phyloP scores from a whole-genome alignment of 2,797 vertebrate species.

The Melanotaenia trifasciata region DNA sequence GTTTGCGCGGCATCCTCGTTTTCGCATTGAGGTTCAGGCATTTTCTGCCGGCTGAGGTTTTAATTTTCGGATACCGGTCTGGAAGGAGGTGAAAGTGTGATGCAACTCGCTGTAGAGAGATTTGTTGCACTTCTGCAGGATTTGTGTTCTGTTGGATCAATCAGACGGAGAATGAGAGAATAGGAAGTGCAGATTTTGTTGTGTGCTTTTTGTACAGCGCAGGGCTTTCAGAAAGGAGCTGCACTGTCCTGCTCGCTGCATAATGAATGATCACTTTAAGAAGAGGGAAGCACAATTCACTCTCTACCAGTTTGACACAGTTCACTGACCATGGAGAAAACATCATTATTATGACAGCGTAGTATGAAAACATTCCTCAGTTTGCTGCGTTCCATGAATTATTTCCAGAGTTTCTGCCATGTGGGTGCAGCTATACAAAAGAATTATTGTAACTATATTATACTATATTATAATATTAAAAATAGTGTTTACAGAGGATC shows the following conservation, averaged over 20 bases:
- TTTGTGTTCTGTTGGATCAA: slow-evolving; percentile 35
- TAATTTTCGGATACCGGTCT: slow-evolving; percentile 41
- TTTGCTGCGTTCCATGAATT: slow-evolving; percentile 14
- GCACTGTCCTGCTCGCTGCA: slow-evolving; percentile 50
- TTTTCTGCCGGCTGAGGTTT: slow-evolving; percentile 24
- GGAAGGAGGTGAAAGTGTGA: slow-evolving; percentile 30
- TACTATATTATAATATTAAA: background rate
- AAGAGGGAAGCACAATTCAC: slow-evolving; percentile 44
- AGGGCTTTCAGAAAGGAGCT: slow-evolving; percentile 29
- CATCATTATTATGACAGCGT: slow-evolving; percentile 8
- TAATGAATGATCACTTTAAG: slow-evolving; percentile 63
- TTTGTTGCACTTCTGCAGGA: slow-evolving; percentile 42
- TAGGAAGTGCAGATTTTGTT: slow-evolving; percentile 22
- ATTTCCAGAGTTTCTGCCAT: background rate
- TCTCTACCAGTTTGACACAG: slow-evolving; percentile 43
- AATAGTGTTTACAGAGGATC: background rate
- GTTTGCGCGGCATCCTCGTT: slow-evolving; percentile 55
- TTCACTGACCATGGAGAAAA: slow-evolving; percentile 39
- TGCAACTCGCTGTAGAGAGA: slow-evolving; percentile 33
- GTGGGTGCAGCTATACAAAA: background rate
- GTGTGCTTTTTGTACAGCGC: slow-evolving; percentile 2
- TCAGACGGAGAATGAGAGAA: slow-evolving; percentile 33
- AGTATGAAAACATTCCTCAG: slow-evolving; percentile 4
- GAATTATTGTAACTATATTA: background rate
- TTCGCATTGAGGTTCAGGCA: slow-evolving; percentile 11